Conservation (phyloP, 2,113 vertebrate species). For the Odontesthes bonariensis region DNA sequence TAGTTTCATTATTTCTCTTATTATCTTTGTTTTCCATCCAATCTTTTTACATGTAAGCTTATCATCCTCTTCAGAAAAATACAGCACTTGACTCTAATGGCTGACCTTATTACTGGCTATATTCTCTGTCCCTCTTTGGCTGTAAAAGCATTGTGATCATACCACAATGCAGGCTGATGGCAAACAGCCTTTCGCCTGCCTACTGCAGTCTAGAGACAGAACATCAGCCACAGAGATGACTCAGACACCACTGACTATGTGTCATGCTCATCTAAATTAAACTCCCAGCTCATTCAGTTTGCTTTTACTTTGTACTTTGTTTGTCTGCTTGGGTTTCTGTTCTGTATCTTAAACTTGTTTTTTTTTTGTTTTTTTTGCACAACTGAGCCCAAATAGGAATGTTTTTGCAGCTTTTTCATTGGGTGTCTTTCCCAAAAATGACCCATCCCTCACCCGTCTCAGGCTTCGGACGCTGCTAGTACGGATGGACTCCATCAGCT, state of each 20-base stretch:
- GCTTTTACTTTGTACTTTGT: neutral
- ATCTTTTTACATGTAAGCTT: neutral
- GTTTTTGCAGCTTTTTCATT: too few relatives aligned
- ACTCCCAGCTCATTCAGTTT: conserved; percentile 31
- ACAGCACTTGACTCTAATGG: conserved; percentile 5
- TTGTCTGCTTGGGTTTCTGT: conserved; percentile 3
- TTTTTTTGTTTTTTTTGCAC: neutral
- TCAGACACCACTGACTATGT: conserved; percentile 56
- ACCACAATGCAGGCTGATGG: conserved; percentile 24
- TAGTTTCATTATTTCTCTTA: neutral
- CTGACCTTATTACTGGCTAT: conserved; percentile 7
- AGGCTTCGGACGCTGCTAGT: conserved; percentile 87
- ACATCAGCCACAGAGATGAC: conserved; percentile 54
- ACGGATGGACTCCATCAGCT: conserved; percentile 95
- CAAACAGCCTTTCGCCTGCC: conserved; percentile 20
- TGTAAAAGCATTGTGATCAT: conserved; percentile 35
- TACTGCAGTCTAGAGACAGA: conserved; percentile 20
- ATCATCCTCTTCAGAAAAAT: conserved; percentile 13
- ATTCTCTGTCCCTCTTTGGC: conserved; percentile 8
- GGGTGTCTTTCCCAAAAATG: neutral
- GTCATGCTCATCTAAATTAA: conserved; percentile 62
- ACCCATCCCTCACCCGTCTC: conserved; percentile 79
- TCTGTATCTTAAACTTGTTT: neutral
- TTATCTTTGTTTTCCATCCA: neutral
- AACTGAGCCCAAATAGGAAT: neutral